Base-by-base conservation (phyloP, 1,140 invertebrate species). In the Cydia splendana region DNA sequence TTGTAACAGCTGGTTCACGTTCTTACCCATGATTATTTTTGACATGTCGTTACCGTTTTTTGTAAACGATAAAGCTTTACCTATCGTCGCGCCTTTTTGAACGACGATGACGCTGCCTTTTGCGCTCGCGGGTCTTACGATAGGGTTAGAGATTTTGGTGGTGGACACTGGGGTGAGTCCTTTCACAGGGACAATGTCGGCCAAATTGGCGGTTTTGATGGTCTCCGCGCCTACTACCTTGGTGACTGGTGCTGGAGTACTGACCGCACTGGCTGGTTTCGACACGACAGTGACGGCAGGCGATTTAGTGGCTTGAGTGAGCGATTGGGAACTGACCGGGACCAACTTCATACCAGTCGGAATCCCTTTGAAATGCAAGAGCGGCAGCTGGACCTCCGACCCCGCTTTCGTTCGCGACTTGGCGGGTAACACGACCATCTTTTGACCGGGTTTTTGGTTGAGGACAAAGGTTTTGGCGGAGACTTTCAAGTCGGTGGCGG, bases 21-120 rank as follows among this genome's bases (percentile, higher is more conserved):
- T 94, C 80, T 93, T 93, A 10, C 91, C 89, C 93, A 94, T 94
- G 51, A 94, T 92, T 77, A 93, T 91, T 87, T 93, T 94, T 13
- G 91, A 90, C 80, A 93, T 88, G 69, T 93, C 91, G 76, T 90
- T 92, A 15, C 88, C 87, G 77, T 92, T 93, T 84, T 93, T 93
- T 15, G 91, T 86, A 62, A 94, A 92, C 5, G 90, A 87, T 42
- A 94, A 81, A 4, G 91, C 86, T 88, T 94, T 94, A 18, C 88
- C 88, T 78, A 94, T 80, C 1, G 90, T 82, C 15, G 88, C 87
- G 18, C 89, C 88, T 81, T 94, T 94, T 80, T 91, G 91, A 30
- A 94, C 91, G 13, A 94, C 90, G 77, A 94, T 93, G 13, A 94
- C 82, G 77, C 86, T 93, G 15, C 92, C 91, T 81, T 94, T 94